Base-by-base conservation (phyloP, 2,888 invertebrate species). In the Drosophila mimica region DNA sequence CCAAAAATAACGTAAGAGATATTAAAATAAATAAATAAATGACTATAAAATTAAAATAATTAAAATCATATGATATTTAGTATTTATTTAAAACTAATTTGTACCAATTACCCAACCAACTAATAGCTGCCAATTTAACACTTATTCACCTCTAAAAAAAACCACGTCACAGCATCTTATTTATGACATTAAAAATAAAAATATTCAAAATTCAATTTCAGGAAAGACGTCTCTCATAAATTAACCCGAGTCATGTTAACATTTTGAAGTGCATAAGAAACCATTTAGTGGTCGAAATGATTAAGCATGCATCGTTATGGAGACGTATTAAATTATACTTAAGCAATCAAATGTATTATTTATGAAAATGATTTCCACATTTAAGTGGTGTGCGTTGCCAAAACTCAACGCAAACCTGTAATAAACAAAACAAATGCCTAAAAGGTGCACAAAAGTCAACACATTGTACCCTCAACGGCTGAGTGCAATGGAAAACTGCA, bases 351-450 rank as follows among this genome's bases (percentile, higher is more conserved):
- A n/a, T 38, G 25, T 7, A 54, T 13, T 40, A 25, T 48, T 48
- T 15, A 30, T 34, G 20, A 38, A 17, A 48, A 40, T 31, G 33
- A 17, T 76, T 72, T 64, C 51, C 67, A 76, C 58, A 78, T 84
- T 82, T 59, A 74, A 68, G 38, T 36, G 61, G 66, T 74, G 74
- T 64, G 67, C 81, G 74, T 70, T 62, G 72, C 43, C 66, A 56
- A 70, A 69, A 66, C 61, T 61, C 71, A 81, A 72, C 60, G 52
- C 28, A 54, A 71, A 70, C 56, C 53, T 53, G 68, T 68, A 56
- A 61, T 46, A 46, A 28, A 25, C 46, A 15, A 25, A 28, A 46
- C 15, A 68, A 72, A 68, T 66, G 74, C 56, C 54, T 56, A 72
- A 66, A 70, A 62, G 59, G 49, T 70, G 62, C 36, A 61, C 65